Base-by-base conservation (phyloP, 2,888 invertebrate species). In the Drosophila mettleri region DNA sequence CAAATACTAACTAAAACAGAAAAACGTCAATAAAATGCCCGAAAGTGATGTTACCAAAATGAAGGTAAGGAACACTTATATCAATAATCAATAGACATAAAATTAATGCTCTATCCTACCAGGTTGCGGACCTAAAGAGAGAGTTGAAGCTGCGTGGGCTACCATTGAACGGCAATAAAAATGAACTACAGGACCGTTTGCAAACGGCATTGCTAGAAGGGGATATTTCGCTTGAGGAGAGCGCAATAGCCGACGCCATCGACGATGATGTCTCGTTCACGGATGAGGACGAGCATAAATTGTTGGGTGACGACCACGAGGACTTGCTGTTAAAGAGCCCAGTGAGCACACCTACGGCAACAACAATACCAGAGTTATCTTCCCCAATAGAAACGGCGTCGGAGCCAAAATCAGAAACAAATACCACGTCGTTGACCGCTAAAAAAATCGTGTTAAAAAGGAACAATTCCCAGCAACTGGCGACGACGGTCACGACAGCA, bases 121-220 rank as follows among this genome's bases (percentile, higher is more conserved):
- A 97, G 95, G 97, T 98, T 34, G 95, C 96, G 14, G 97, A 98
- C 91, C 93, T 98, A 80, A 96, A 96, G 86, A 95, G 95, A 83
- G 97, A 97, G 91, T 92, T 98, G 58, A 97, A 97, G 92, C 93
- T 94, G 69, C 94, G 97, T 88, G 96, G 96, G 22, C 93, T 97
- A 24, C 93, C 95, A 14, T 93, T 94, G 9, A 93, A 94, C 51
- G 98, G 98, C 6, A 97, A 97, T 90, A 98, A 97, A 93, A 95
- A 93, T 43, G 97, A 97, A 88, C 93, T 98, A 55, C 93, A 96
- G 41, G 95, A 96, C 75, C 94, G 97, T 79, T 93, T 98, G 49
- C 95, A 96, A 89, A 93, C 94, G 9, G 93, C 94, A 2, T 90
- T 94, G 80, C 63, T 91, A n/a, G 92, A 91, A 49, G 92, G 92